These are phyloP conservation scores for Agrotis ipsilon DNA, from an alignment of 2,888 invertebrate genomes.

Conservation along the genomic window DNA sequence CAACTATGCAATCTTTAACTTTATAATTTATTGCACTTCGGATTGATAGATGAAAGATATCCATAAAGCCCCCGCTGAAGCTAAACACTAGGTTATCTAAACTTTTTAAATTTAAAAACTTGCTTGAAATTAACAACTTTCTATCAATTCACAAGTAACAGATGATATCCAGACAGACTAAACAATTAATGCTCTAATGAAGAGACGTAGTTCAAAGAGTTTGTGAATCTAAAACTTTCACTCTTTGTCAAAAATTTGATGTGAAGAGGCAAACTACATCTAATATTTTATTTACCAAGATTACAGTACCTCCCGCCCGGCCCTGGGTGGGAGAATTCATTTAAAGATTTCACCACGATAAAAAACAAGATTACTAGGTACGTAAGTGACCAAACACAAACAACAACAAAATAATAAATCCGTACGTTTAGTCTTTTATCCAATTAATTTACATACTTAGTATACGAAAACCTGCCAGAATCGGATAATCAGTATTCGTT, in stretches of 20 bases:
- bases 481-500: slow-evolving; percentile 40
- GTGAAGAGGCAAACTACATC: neutral
- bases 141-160: slow-evolving; percentile 40
- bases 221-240: slow-evolving; percentile 30
- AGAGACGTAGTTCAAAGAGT: slow-evolving; percentile 20
- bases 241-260: slow-evolving; percentile 8
- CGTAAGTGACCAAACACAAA: too few relatives aligned
- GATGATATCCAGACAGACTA: slow-evolving; percentile 22
- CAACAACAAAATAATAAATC: slow-evolving; percentile 39
- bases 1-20: slow-evolving; percentile 9
- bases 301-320: too few relatives aligned
- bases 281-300: too few relatives aligned
- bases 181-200: slow-evolving; percentile 26
- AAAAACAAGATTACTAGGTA: too few relatives aligned
- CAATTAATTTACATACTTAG: slow-evolving; percentile 47
- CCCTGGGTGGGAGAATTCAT: too few relatives aligned
- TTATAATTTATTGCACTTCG: neutral
- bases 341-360: too few relatives aligned
- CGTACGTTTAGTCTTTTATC: slow-evolving; percentile 13
- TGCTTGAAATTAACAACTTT: slow-evolving; percentile 24
- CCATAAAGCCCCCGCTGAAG: neutral
- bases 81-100: neutral
- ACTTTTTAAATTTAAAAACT: slow-evolving; percentile 8
- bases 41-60: slow-evolving; percentile 6
- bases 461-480: slow-evolving; percentile 20